Percentiles rank a stretch among this genome's conserved stretches.
phyloP scores from a whole-genome alignment of 2,888 invertebrate genomes.

The Drosophila hawaiiensis region DNA sequence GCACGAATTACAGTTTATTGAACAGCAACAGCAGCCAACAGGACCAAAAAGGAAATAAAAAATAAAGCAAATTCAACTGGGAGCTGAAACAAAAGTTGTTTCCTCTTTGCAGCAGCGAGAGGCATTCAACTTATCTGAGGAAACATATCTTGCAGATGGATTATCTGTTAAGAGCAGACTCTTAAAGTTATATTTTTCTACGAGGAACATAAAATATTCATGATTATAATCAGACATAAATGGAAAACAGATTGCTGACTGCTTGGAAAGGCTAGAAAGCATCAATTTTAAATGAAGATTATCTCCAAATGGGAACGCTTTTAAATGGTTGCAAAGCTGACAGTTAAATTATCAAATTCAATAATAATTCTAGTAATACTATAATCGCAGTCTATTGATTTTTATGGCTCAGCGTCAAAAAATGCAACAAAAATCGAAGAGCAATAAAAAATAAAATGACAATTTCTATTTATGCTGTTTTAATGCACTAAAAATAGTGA shows the following conservation, averaged over 20 bases:
- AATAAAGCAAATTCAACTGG: slow-evolving; percentile 26
- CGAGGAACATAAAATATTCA: background rate
- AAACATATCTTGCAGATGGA: background rate
- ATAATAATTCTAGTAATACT: background rate
- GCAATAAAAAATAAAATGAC: background rate
- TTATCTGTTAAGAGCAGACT: background rate
- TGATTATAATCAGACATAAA: background rate
- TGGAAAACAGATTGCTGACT: background rate
- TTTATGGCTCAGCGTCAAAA: background rate
- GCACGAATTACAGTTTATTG: slow-evolving; percentile 80
- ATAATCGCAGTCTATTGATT: background rate
- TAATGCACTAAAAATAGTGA: background rate
- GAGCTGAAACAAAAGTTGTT: slow-evolving; percentile 7
- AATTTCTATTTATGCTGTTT: background rate
- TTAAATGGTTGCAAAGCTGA: background rate
- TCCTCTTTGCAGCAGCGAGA: slow-evolving; percentile 5
- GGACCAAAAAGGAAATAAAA: background rate
- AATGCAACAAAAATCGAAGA: background rate
- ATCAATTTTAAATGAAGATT: background rate
- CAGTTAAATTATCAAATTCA: background rate
- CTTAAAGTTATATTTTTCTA: background rate
- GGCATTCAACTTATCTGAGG: background rate
- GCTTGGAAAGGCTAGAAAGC: background rate
- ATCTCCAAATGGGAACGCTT: background rate
- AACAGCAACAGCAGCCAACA: slow-evolving; percentile 52